Conservation (phyloP, 2,113 vertebrate genomes). For the Upupa epops region DNA sequence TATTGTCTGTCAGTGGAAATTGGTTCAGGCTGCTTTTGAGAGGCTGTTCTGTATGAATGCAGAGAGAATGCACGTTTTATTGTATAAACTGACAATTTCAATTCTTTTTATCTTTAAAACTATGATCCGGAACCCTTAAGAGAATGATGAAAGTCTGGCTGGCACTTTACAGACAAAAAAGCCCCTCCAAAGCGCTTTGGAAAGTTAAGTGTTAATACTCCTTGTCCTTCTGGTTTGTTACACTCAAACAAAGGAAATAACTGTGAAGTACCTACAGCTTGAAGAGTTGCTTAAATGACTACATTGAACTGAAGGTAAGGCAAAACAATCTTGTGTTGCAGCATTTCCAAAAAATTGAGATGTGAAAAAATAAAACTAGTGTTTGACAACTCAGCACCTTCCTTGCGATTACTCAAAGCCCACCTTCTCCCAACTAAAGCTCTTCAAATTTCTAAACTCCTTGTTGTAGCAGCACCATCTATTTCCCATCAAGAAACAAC, state of each 20-base stretch:
- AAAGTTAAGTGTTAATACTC: neutral
- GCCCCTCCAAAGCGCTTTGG: neutral
- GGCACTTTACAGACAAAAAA: neutral
- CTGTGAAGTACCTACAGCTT: neutral
- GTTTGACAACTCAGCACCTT: neutral
- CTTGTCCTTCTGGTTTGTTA: neutral
- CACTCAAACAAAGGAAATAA: accelerated
- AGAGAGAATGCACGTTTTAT: neutral
- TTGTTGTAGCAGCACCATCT: accelerated
- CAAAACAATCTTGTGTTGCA: neutral
- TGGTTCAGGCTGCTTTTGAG: neutral
- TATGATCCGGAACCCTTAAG: neutral
- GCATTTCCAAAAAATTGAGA: neutral
- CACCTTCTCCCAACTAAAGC: neutral
- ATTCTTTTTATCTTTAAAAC: neutral
- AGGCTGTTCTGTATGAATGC: neutral
- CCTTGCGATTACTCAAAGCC: neutral
- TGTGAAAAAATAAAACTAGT: neutral
- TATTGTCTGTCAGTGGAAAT: no score
- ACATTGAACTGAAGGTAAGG: neutral
- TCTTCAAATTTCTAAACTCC: neutral
- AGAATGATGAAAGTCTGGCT: neutral
- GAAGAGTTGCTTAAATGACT: neutral
- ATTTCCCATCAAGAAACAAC: neutral
- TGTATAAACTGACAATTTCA: neutral